These are phyloP conservation scores for Todiramphus saurophagus DNA, from an alignment of 2,113 vertebrate genomes.

Conservation along the genomic window DNA sequence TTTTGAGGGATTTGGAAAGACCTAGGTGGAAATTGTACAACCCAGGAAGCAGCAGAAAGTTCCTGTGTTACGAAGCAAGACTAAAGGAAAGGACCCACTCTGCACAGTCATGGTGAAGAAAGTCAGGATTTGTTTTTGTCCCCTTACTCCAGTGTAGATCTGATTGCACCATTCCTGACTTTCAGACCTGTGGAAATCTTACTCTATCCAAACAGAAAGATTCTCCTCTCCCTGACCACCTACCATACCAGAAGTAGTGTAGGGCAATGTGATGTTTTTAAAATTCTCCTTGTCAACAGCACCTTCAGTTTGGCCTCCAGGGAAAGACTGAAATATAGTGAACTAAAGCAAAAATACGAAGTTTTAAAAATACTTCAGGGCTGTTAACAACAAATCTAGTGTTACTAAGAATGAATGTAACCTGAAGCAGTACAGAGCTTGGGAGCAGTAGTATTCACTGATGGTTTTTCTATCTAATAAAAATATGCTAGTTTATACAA, in stretches of 20 bases:
- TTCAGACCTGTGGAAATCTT: background rate
- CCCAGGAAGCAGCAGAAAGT: background rate
- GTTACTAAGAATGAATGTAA: background rate
- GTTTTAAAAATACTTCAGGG: background rate
- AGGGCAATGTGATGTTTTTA: background rate
- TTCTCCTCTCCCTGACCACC: background rate
- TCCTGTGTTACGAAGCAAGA: background rate
- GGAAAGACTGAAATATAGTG: background rate
- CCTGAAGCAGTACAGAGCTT: background rate
- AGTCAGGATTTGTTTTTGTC: background rate
- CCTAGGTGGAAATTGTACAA: background rate
- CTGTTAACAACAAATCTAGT: background rate
- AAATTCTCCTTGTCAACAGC: background rate
- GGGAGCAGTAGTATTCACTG: background rate
- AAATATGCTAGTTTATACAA: background rate
- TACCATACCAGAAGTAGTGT: background rate
- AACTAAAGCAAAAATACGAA: background rate
- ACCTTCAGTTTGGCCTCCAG: background rate
- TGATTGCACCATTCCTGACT: background rate
- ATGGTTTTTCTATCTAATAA: background rate
- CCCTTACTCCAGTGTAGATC: background rate
- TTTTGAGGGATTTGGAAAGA: background rate
- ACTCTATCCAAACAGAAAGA: background rate
- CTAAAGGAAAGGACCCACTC: background rate
- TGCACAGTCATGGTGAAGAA: background rate